Evolutionary conservation across 1,140 invertebrate species (phyloP).

Genomic region (Zelostemma sp.): DNA sequence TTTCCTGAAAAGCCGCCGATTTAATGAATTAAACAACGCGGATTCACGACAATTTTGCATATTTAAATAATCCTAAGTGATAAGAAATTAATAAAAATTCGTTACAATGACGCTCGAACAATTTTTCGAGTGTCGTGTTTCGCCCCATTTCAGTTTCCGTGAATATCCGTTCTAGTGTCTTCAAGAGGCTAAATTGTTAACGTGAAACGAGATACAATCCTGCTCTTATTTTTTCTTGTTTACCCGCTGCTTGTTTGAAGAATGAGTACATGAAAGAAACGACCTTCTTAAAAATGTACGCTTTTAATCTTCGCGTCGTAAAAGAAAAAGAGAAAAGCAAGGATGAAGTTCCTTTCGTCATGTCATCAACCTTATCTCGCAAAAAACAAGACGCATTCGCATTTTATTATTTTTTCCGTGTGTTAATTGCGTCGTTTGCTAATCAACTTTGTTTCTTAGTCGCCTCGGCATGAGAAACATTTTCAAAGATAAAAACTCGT

Average conservation of each 20-base stretch:
- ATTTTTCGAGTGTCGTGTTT: slow-evolving; percentile 1
- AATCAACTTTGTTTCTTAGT: not conserved
- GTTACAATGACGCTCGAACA: not conserved
- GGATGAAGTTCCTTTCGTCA: slow-evolving; percentile 17
- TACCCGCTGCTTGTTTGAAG: slow-evolving; percentile 21
- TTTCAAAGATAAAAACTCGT: not conserved
- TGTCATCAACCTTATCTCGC: slow-evolving; percentile 12
- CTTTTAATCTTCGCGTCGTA: slow-evolving; percentile 26
- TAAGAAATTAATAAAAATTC: not conserved
- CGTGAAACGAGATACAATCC: slow-evolving; percentile 13
- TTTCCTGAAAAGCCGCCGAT: too few species aligned
- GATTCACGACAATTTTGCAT: not conserved
- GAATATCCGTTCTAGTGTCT: slow-evolving; percentile 24
- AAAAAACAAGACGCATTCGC: slow-evolving; percentile 9
- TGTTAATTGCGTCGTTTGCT: not conserved
- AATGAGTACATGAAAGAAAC: not conserved
- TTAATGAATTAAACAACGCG: too few species aligned
- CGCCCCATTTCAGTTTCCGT: not conserved
- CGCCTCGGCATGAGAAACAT: not conserved
- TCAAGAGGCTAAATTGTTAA: slow-evolving; percentile 31
- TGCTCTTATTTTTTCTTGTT: slow-evolving; percentile 14
- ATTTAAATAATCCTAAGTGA: not conserved
- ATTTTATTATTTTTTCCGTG: slow-evolving; percentile 1
- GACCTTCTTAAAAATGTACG: slow-evolving; percentile 23
- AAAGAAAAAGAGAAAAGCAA: not conserved